Conservation (phyloP, 2,113 vertebrate species). For the Rhombomys opimus region DNA sequence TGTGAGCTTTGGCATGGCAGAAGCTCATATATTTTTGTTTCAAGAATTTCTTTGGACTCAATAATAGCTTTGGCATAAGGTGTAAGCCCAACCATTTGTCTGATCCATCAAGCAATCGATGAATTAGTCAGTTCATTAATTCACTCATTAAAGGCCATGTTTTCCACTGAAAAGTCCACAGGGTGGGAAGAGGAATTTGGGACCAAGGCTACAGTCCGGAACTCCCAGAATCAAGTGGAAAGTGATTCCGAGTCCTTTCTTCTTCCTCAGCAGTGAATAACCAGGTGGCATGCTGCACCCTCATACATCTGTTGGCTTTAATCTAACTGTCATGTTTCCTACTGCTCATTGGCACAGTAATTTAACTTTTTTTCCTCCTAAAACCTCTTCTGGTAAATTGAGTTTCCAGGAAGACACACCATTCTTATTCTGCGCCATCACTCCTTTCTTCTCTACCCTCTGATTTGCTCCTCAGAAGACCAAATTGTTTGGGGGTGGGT, state of each 20-base stretch:
- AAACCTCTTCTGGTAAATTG: slow-evolving; percentile 61
- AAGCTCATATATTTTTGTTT: neutral
- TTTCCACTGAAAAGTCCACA: neutral
- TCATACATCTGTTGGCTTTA: slow-evolving; percentile 40
- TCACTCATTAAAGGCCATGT: neutral
- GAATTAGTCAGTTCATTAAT: neutral
- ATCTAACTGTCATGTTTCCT: slow-evolving; percentile 61
- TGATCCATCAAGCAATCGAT: neutral
- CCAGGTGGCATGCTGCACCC: neutral
- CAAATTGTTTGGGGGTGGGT: neutral
- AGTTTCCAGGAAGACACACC: slow-evolving; percentile 26
- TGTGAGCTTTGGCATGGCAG: neutral
- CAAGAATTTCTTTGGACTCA: neutral
- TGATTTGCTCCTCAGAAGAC: neutral
- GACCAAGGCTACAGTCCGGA: neutral
- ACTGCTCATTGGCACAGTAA: slow-evolving; percentile 51
- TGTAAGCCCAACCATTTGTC: neutral
- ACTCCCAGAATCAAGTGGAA: neutral
- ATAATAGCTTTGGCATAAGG: neutral
- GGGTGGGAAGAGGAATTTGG: neutral
- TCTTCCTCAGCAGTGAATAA: neutral
- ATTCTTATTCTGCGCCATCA: neutral
- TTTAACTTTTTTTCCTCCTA: neutral
- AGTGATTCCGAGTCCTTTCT: neutral
- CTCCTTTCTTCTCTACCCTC: neutral